phyloP scores from a whole-genome alignment of 2,888 invertebrate species.

The Dicycla oo region DNA sequence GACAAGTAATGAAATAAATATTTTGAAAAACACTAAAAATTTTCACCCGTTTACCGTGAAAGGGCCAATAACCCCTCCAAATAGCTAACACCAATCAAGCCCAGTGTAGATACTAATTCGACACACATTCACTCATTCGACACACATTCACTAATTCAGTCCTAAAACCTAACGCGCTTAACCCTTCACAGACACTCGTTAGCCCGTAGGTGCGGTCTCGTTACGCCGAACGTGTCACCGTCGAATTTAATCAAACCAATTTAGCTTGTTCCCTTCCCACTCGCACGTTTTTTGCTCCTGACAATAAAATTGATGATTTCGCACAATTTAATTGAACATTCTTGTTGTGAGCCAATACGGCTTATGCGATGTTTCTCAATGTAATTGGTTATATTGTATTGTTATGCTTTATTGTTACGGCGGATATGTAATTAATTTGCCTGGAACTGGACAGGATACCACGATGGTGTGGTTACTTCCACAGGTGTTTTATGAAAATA shows the following conservation, averaged over 20 bases:
- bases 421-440: conserved; percentile 4
- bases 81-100: conserved; percentile 30
- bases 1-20: background rate
- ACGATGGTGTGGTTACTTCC: background rate
- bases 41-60: conserved; percentile 11
- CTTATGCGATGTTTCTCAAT: conserved; percentile 30
- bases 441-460: background rate
- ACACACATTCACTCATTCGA: conserved; percentile 38
- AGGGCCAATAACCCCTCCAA: conserved; percentile 34
- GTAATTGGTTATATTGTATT: conserved; percentile 38
- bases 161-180: conserved; percentile 51
- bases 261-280: conserved; percentile 48
- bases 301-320: conserved; percentile 61
- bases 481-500: background rate
- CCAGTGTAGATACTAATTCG: conserved; percentile 10
- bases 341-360: conserved; percentile 36
- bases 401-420: background rate
- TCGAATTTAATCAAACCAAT: conserved; percentile 67
- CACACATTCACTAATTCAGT: conserved; percentile 41
- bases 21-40: conserved; percentile 4
- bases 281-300: conserved; percentile 53
- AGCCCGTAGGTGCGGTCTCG: conserved; percentile 63
- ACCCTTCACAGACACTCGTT: conserved; percentile 51
- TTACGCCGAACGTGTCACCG: conserved; percentile 60
- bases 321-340: conserved; percentile 58